phyloP scores from a whole-genome alignment of 1,140 invertebrate genomes.

The Drosophila willistoni region DNA sequence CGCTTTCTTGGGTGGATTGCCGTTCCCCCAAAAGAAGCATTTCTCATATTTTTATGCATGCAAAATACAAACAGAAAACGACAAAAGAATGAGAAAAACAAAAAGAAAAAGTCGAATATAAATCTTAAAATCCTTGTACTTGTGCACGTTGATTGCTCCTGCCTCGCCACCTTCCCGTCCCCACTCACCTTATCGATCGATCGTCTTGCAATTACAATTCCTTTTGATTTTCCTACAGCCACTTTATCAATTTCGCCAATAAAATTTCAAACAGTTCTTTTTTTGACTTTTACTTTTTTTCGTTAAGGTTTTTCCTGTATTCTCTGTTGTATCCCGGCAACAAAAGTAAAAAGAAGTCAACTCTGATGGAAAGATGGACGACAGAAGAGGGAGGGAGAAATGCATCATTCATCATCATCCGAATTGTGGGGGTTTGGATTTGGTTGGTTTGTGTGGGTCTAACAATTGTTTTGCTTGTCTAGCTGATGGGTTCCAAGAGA shows the following conservation, averaged over 20 bases:
- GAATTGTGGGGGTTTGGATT: slow-evolving; percentile 8
- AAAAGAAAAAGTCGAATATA: slow-evolving; percentile 24
- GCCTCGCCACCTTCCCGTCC: neutral
- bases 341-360: slow-evolving; percentile 12
- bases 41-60: slow-evolving; percentile 43
- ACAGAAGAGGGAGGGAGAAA: neutral
- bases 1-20: neutral
- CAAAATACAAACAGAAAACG: slow-evolving; percentile 21
- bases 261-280: slow-evolving; percentile 45
- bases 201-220: slow-evolving; percentile 41
- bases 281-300: slow-evolving; percentile 30
- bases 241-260: slow-evolving; percentile 64
- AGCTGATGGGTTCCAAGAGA: slow-evolving; percentile 9
- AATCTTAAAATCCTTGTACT: slow-evolving; percentile 45
- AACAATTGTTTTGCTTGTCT: slow-evolving; percentile 33
- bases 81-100: neutral
- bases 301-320: slow-evolving; percentile 6
- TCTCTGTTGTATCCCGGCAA: slow-evolving; percentile 23
- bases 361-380: neutral
- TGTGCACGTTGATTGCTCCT: slow-evolving; percentile 36
- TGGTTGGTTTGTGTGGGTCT: slow-evolving; percentile 18
- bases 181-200: slow-evolving; percentile 37
- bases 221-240: slow-evolving; percentile 45
- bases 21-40: neutral
- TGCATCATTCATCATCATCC: slow-evolving; percentile 51